A percentile compares a stretch with the other conserved stretches of the same genome.
These are phyloP conservation scores for Haemorhous mexicanus DNA, from an alignment of 2,113 vertebrate genomes.

Conservation along the genomic window DNA sequence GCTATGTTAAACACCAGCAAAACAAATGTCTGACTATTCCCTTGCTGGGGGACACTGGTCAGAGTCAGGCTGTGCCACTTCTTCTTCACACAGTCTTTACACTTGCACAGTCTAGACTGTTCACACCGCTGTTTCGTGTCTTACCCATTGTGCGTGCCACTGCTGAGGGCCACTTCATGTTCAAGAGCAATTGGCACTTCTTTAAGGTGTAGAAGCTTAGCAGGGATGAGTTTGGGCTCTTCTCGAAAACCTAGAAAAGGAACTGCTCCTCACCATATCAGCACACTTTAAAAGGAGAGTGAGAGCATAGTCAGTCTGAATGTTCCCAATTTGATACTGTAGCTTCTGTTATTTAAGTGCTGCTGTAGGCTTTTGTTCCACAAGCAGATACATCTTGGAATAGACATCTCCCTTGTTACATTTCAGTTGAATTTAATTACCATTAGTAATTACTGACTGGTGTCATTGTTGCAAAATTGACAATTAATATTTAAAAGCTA, in stretches of 20 bases:
- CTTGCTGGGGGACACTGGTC: background rate
- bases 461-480: background rate
- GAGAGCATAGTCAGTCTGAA: background rate
- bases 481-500: background rate
- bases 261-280: background rate
- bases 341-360: background rate
- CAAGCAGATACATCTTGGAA: background rate
- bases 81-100: background rate
- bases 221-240: background rate
- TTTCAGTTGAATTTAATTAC: slow-evolving; percentile 9
- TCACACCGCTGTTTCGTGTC: rapidly evolving
- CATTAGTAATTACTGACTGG: background rate
- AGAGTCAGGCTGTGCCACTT: background rate
- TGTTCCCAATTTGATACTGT: background rate
- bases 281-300: background rate
- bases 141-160: rapidly evolving
- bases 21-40: background rate
- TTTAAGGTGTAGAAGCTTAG: background rate
- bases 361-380: background rate
- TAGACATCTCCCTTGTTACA: background rate
- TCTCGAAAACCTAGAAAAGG: background rate
- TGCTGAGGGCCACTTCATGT: background rate
- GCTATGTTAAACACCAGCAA: background rate
- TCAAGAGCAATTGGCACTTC: background rate
- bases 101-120: background rate